Conservation (phyloP, 2,113 vertebrate species). For the Corynorhinus townsendii region DNA sequence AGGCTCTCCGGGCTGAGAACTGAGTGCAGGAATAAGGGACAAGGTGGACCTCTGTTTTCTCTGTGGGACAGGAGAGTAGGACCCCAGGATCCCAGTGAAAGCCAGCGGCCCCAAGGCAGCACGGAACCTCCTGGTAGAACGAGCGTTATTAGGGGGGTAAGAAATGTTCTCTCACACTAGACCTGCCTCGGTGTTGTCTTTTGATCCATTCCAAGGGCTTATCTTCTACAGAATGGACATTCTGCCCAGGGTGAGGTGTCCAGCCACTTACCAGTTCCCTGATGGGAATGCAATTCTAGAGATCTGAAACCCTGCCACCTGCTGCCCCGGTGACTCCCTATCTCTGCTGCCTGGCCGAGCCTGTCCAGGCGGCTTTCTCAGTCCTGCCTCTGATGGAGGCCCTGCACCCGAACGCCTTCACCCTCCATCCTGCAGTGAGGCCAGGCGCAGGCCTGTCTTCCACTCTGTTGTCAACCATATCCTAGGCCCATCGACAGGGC, state of each 20-base stretch:
- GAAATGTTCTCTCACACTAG: slow-evolving; percentile 41
- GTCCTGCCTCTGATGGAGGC: background rate
- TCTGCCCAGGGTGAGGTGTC: slow-evolving; percentile 62
- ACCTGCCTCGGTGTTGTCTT: background rate
- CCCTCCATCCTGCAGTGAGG: slow-evolving; percentile 35
- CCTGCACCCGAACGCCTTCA: background rate
- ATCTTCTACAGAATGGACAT: background rate
- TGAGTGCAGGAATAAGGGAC: background rate
- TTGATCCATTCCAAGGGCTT: slow-evolving; percentile 25
- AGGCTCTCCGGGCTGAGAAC: background rate
- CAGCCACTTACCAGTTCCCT: background rate
- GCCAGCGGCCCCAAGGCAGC: background rate
- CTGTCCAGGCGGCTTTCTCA: background rate
- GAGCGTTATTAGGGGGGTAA: slow-evolving; percentile 41
- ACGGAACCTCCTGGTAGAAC: rapidly evolving
- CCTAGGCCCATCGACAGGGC: slow-evolving; percentile 51
- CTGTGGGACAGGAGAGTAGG: background rate
- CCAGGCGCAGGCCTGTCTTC: slow-evolving; percentile 71
- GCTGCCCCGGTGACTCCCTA: background rate
- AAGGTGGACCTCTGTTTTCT: background rate
- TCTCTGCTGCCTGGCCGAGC: background rate
- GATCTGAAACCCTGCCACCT: background rate
- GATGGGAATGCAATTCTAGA: background rate
- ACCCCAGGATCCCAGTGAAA: background rate
- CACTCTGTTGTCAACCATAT: slow-evolving; percentile 52